These are phyloP conservation scores for Cavia porcellus DNA, from an alignment of 2,113 vertebrate species.

Conservation along the genomic window DNA sequence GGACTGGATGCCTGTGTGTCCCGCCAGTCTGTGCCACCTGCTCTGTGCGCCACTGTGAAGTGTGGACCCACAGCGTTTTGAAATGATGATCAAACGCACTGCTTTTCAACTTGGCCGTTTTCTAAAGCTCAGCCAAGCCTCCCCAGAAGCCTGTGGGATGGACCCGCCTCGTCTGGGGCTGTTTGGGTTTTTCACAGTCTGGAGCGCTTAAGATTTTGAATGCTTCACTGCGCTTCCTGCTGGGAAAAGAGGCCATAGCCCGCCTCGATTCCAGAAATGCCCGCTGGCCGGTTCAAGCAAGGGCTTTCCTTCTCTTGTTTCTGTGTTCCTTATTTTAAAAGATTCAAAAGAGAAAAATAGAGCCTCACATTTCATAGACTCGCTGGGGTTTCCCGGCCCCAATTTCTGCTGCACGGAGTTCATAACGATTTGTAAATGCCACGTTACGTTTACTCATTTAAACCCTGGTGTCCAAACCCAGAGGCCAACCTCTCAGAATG, in stretches of 20 bases:
- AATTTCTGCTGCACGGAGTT: not conserved
- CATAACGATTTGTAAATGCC: slow-evolving; percentile 54
- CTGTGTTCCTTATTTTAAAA: slow-evolving; percentile 44
- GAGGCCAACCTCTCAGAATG: not conserved
- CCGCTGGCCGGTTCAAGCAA: not conserved
- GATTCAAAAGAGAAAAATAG: not conserved
- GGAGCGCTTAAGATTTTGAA: slow-evolving; percentile 25
- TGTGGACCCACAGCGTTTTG: not conserved
- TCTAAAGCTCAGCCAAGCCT: slow-evolving; percentile 60
- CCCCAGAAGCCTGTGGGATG: not conserved
- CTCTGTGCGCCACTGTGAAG: not conserved
- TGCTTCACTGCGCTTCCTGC: not conserved
- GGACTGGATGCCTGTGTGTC: accelerated
- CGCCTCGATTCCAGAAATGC: not conserved
- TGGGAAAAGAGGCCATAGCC: slow-evolving; percentile 51
- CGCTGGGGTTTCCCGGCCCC: not conserved
- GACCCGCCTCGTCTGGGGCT: not conserved
- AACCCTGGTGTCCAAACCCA: not conserved
- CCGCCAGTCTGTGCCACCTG: accelerated
- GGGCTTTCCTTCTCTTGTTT: not conserved
- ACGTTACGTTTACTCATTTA: not conserved
- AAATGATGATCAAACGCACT: slow-evolving; percentile 23
- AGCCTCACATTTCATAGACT: not conserved
- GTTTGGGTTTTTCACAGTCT: slow-evolving; percentile 11
- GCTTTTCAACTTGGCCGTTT: slow-evolving; percentile 49